These are phyloP conservation scores for Nipponacmea schrenckii DNA, from an alignment of 2,888 invertebrate species.

Conservation along the genomic window DNA sequence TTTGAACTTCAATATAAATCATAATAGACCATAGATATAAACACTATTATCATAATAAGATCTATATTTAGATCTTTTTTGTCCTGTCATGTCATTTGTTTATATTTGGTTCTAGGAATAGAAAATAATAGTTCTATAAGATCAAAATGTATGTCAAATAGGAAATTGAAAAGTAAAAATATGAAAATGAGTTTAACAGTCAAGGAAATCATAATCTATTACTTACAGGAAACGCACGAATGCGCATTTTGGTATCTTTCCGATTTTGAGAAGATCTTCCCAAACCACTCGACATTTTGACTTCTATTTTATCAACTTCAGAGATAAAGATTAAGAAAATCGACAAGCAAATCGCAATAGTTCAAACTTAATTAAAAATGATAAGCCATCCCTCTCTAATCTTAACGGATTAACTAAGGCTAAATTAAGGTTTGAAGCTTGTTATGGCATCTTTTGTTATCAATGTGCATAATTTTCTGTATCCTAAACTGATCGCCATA, in stretches of 20 bases:
- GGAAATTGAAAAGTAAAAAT: too few species aligned
- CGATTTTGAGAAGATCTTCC: conserved; percentile 45
- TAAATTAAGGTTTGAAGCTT: background rate
- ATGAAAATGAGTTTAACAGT: too few species aligned
- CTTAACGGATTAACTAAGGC: background rate
- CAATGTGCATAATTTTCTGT: background rate
- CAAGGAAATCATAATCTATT: background rate
- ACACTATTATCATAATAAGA: too few species aligned
- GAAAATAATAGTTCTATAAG: too few species aligned
- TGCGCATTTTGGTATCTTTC: conserved; percentile 84
- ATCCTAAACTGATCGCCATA: background rate
- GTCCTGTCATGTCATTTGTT: too few species aligned
- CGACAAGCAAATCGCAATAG: too few species aligned
- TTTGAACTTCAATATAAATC: too few species aligned
- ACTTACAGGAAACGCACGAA: conserved; percentile 97
- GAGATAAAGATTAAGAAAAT: background rate
- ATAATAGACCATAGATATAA: too few species aligned
- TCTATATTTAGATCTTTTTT: too few species aligned
- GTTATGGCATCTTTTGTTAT: conserved; percentile 1
- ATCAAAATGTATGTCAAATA: too few species aligned
- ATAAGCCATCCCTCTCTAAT: background rate
- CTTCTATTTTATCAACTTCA: background rate
- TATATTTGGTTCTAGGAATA: background rate
- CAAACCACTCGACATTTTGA: conserved; percentile 27
- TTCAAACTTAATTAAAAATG: background rate